Evolutionary conservation across 2,888 invertebrate species (phyloP), one percentile per base, ranked within the genome.

Genomic region (Campoplex capitator): DNA sequence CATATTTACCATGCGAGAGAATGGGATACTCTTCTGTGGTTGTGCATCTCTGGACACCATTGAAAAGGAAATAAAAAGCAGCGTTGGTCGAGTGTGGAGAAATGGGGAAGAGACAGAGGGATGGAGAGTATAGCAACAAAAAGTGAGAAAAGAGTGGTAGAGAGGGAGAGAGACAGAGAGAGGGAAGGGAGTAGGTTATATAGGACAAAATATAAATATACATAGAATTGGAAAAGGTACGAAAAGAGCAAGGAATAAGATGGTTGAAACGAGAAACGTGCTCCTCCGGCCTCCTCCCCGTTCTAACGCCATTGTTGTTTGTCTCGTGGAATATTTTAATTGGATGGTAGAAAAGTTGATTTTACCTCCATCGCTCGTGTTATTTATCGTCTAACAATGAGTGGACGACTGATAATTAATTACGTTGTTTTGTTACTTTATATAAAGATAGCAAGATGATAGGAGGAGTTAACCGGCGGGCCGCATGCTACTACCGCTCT

Each of bases 271-370:
- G 80, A 85, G 78, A 82, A 80, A 82, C 86, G 80, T 67, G 35
- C 70, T 79, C 74, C 78, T 48, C 45, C 68, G 58, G 54, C 80
- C 54, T 78, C 68, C 54, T 32, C 23, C 83, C 23, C 83, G 79
- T 81, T 67, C 51, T 71, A 85, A 75, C 80, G 89, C 91, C 93
- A 94, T 94, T 94, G 94, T 94, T 94, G 94, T 94, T 94, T 94
- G 94, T 94, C 94, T 94, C 91, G 91, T 88, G 93, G 94, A 94
- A 94, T 94, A 94, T 94, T 94, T 94, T 94, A 94, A 94, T 94
- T 94, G 94, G 94, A 93, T 89, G 91, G 87, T 87, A 74, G 74
- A 76, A 84, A 87, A 79, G 65, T 75, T 87, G 81, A 81, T 74
- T 70, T 74, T 83, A 78, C 90, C 88, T 88, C 87, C 88, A 85